Evolutionary conservation across 2,797 vertebrate genomes (phyloP).

Genomic region (Delichon dasypus): DNA sequence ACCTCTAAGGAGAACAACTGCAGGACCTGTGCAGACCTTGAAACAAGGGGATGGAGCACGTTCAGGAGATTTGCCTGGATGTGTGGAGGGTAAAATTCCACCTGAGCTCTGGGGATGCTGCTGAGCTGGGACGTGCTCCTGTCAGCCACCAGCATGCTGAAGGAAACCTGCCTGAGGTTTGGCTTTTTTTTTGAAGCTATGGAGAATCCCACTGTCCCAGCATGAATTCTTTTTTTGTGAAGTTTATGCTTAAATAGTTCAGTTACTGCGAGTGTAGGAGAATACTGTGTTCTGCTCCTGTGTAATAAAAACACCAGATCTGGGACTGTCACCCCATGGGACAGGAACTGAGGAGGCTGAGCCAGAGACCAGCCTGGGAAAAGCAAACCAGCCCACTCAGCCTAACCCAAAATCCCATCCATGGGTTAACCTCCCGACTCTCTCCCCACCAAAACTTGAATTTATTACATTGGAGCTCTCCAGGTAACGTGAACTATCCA

Average conservation of each 20-base stretch:
- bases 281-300: background rate
- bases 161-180: background rate
- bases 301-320: background rate
- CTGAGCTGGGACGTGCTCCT: background rate
- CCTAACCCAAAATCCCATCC: background rate
- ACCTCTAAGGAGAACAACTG: background rate
- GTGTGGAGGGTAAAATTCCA: background rate
- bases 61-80: background rate
- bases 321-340: background rate
- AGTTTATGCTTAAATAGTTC: background rate
- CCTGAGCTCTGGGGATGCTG: background rate
- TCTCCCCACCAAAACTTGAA: background rate
- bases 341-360: background rate
- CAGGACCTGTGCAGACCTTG: background rate
- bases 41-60: fast-evolving
- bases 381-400: background rate
- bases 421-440: background rate
- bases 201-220: background rate
- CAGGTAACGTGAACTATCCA: background rate
- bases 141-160: background rate
- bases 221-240: background rate
- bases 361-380: background rate
- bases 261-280: background rate
- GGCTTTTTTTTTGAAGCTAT: background rate
- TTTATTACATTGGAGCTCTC: background rate